Conservation (phyloP, 92 coral and sea anemone genomes). For the Parazoanthus darwini region DNA sequence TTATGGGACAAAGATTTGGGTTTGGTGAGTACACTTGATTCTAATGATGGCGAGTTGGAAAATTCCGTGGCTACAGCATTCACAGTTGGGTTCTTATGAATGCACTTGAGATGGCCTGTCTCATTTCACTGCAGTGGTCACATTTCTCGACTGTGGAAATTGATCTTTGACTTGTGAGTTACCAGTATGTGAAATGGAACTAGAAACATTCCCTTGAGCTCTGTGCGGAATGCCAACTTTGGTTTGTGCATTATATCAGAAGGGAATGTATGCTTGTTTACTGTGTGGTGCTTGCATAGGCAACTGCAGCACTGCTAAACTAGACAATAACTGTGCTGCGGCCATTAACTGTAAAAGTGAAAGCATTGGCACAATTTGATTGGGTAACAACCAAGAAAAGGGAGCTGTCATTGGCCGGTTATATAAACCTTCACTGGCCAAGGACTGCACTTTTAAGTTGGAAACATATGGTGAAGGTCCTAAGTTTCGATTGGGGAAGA, state of each 20-base stretch:
- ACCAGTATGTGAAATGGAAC: not conserved
- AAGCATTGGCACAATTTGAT: not conserved
- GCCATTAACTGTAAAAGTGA: not conserved
- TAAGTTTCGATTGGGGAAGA: slow-evolving; percentile 13
- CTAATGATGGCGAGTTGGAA: not conserved
- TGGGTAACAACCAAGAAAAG: not conserved
- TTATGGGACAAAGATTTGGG: not conserved
- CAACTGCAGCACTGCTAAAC: not conserved
- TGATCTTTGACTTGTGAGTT: not conserved
- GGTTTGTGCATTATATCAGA: not conserved
- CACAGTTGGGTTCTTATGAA: not conserved
- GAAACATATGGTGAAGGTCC: not conserved
- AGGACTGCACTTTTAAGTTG: not conserved
- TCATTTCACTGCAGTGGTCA: not conserved
- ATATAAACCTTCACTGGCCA: not conserved
- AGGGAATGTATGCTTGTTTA: not conserved
- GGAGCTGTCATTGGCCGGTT: not conserved
- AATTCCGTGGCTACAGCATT: not conserved
- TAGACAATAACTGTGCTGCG: not conserved
- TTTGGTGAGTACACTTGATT: not conserved
- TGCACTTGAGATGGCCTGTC: not conserved
- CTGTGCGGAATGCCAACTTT: not conserved
- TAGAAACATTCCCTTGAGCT: not conserved
- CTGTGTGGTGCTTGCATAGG: not conserved
- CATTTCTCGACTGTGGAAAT: not conserved